A percentile compares a stretch with the other conserved stretches of the same genome.
Evolutionary conservation across 2,797 vertebrate genomes (phyloP).

Genomic region (Ceryle rudis): DNA sequence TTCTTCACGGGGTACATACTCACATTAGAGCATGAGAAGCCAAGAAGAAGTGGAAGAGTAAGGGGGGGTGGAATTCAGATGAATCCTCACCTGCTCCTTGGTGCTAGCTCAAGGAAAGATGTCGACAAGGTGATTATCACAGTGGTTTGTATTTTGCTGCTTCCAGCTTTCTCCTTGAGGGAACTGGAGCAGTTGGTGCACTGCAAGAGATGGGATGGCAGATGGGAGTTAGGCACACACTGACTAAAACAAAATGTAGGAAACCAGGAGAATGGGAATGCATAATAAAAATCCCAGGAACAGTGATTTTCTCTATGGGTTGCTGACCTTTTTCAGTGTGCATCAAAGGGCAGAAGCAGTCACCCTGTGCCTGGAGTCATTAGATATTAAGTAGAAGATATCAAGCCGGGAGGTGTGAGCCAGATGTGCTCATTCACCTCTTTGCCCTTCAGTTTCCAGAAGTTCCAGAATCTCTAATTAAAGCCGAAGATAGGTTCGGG

Average conservation of each 20-base stretch:
- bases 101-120: not conserved
- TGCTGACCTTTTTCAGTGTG: not conserved
- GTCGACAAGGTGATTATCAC: not conserved
- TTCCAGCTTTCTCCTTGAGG: not conserved
- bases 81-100: not conserved
- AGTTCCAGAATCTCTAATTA: slow-evolving; percentile 20
- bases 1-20: accelerated
- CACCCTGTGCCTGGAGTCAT: not conserved
- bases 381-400: not conserved
- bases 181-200: not conserved
- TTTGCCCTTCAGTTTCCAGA: not conserved
- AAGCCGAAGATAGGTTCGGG: not conserved
- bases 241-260: not conserved
- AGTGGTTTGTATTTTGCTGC: not conserved
- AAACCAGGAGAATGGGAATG: not conserved
- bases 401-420: not conserved
- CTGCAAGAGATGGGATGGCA: not conserved
- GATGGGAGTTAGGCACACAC: not conserved
- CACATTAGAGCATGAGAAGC: not conserved
- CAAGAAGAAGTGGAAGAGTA: not conserved
- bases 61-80: not conserved
- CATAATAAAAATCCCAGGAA: not conserved
- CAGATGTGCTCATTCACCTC: not conserved
- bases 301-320: not conserved
- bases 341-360: not conserved